phyloP scores from a whole-genome alignment of 2,888 invertebrate genomes.

The Leucoptera coffeella region DNA sequence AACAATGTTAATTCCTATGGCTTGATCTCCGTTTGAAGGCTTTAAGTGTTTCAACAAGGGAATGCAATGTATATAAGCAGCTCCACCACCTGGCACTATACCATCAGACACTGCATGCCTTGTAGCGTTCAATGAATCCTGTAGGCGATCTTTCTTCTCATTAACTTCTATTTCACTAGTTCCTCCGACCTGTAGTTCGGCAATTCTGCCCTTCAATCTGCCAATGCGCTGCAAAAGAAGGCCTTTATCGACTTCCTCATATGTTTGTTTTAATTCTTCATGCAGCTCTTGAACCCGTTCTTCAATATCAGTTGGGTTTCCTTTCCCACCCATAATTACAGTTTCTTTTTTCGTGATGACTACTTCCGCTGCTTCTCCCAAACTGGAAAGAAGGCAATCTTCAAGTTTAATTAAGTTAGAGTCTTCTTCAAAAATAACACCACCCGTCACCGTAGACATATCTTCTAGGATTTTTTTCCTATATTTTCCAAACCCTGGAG shows the following conservation, averaged over 20 bases:
- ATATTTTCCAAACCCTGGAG: slow-evolving; percentile 93
- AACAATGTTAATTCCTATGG: slow-evolving; percentile 73
- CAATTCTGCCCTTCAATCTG: slow-evolving; percentile 76
- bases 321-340: slow-evolving; percentile 61
- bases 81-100: slow-evolving; percentile 92
- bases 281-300: slow-evolving; percentile 73
- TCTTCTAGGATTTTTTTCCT: slow-evolving; percentile 83
- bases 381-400: slow-evolving; percentile 71
- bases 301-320: slow-evolving; percentile 68
- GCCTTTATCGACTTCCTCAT: slow-evolving; percentile 85
- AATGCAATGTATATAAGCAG: slow-evolving; percentile 79
- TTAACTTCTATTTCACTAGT: slow-evolving; percentile 86
- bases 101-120: slow-evolving; percentile 93
- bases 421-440: slow-evolving; percentile 89
- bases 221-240: slow-evolving; percentile 85
- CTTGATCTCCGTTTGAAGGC: slow-evolving; percentile 69
- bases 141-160: slow-evolving; percentile 93
- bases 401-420: slow-evolving; percentile 81
- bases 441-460: slow-evolving; percentile 88
- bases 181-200: slow-evolving; percentile 75
- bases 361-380: slow-evolving; percentile 83
- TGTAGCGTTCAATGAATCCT: slow-evolving; percentile 91
- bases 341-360: slow-evolving; percentile 91
- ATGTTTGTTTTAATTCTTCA: slow-evolving; percentile 74
- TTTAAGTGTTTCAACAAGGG: slow-evolving; percentile 59